A percentile compares a stretch with the other conserved stretches of the same genome.
These are phyloP conservation scores for Tragopan temminckii DNA, from an alignment of 2,797 vertebrate species.

Conservation along the genomic window DNA sequence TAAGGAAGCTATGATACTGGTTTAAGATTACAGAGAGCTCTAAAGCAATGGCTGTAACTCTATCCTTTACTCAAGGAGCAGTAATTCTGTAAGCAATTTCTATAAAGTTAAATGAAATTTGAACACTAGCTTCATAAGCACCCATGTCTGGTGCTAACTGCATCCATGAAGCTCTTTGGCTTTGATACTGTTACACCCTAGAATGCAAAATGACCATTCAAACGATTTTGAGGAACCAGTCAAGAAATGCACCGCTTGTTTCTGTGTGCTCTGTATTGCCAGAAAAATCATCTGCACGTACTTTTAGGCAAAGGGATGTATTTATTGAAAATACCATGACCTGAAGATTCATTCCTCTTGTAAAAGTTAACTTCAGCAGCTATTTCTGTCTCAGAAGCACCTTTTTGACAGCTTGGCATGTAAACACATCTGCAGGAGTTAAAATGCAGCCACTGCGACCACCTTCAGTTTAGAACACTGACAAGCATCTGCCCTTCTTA, in stretches of 20 bases:
- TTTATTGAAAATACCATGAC: background rate
- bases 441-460: background rate
- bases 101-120: conserved; percentile 23
- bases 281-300: background rate
- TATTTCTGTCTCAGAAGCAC: background rate
- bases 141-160: background rate
- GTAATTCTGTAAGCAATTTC: background rate
- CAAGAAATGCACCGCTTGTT: background rate
- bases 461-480: fast-evolving
- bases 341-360: background rate
- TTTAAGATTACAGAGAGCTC: background rate
- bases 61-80: background rate
- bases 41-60: fast-evolving
- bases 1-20: background rate
- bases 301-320: background rate
- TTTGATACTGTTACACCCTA: background rate
- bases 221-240: background rate
- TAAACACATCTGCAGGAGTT: background rate
- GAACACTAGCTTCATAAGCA: background rate
- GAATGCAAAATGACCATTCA: background rate
- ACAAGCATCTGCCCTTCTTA: background rate
- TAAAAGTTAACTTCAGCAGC: background rate
- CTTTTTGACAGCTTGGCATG: background rate
- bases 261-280: background rate
- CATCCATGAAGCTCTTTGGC: background rate